Conservation (phyloP, 2,113 vertebrate species). For the Sinocyclocheilus maitianheensis region DNA sequence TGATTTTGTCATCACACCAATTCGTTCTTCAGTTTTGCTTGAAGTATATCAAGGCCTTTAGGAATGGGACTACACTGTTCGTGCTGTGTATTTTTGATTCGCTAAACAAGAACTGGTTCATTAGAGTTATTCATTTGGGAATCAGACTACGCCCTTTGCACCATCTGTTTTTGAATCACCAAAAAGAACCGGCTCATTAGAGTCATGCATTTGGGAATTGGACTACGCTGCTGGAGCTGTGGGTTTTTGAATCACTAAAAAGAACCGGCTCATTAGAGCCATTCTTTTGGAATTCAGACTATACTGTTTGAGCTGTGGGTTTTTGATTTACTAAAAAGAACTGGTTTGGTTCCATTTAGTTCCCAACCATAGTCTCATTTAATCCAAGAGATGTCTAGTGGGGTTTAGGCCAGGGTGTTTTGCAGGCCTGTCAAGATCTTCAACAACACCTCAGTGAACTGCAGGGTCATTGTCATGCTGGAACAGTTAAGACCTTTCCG, state of each 20-base stretch:
- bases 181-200: background rate
- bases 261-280: background rate
- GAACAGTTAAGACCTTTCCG: background rate
- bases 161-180: background rate
- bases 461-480: background rate
- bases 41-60: background rate
- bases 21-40: too few species aligned
- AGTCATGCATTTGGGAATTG: background rate
- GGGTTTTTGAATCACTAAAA: background rate
- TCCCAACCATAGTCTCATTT: background rate
- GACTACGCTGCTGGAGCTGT: background rate
- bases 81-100: background rate
- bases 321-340: too few species aligned
- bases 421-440: background rate
- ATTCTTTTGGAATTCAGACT: background rate
- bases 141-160: background rate
- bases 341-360: background rate
- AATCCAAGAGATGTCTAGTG: background rate
- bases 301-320: background rate
- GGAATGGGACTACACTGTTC: background rate
- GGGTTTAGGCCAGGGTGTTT: background rate
- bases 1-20: too few species aligned
- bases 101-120: background rate
- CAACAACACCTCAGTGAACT: background rate
- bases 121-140: background rate